Evolutionary conservation across 35 echinoderm and acorn worm genomes (phyloP).

Genomic region (Heliocidaris erythrogramma): DNA sequence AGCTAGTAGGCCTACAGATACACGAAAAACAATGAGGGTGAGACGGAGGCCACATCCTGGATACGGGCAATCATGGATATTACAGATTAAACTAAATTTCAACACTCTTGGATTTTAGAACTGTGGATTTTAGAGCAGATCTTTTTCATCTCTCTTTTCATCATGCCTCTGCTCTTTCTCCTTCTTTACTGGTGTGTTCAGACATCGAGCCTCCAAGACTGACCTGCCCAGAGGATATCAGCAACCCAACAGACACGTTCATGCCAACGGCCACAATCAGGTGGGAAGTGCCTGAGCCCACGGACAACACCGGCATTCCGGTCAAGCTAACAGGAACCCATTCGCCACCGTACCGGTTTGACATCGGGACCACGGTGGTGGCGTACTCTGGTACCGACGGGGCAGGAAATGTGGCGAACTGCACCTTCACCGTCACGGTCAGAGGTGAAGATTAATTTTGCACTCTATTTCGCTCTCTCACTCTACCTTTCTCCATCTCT

Average conservation of each 20-base stretch:
- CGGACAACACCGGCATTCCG: background rate
- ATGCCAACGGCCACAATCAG: background rate
- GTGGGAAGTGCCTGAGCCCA: background rate
- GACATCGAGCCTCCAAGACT: background rate
- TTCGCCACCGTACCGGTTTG: background rate
- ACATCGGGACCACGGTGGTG: background rate
- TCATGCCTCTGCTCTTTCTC: no score
- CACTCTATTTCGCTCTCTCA: background rate
- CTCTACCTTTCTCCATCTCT: background rate
- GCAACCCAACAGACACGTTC: background rate
- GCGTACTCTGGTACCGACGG: background rate
- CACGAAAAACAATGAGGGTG: no score
- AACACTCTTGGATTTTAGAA: no score
- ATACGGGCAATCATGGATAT: no score
- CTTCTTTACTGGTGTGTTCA: background rate
- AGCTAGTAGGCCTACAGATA: no score
- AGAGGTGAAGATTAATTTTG: background rate
- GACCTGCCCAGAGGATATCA: background rate
- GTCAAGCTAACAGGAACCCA: background rate
- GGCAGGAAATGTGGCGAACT: background rate
- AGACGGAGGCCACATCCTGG: no score
- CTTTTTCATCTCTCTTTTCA: no score
- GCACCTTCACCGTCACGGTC: background rate
- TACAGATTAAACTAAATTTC: no score
- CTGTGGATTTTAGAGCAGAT: no score